Evolutionary conservation across 2,113 vertebrate genomes (phyloP).

Genomic region (Poecilia latipinna): DNA sequence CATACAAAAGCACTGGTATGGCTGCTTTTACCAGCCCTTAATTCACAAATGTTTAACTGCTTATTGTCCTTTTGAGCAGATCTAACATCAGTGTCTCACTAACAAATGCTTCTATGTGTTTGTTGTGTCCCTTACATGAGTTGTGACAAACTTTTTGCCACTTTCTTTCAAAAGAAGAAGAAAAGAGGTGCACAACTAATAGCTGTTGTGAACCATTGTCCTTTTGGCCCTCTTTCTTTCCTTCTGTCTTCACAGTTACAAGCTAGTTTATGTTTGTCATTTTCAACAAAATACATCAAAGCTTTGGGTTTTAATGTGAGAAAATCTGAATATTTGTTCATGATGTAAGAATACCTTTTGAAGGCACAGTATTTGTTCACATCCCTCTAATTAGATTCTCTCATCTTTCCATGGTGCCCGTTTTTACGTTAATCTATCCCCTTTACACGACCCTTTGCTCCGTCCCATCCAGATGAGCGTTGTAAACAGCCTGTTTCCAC

Average conservation of each 20-base stretch:
- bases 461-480: conserved; percentile 77
- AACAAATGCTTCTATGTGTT: too few species aligned
- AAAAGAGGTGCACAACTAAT: too few species aligned
- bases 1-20: conserved; percentile 41
- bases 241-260: too few species aligned
- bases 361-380: conserved; percentile 55
- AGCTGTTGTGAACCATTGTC: too few species aligned
- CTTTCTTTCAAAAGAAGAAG: too few species aligned
- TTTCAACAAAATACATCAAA: too few species aligned
- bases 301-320: too few species aligned
- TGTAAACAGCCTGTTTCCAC: conserved; percentile 84
- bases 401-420: conserved; percentile 54
- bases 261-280: too few species aligned
- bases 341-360: neutral
- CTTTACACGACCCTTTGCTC: conserved; percentile 75
- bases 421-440: conserved; percentile 77
- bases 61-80: conserved; percentile 57
- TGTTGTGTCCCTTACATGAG: too few species aligned
- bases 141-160: too few species aligned
- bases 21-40: conserved; percentile 29
- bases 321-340: too few species aligned
- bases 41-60: conserved; percentile 53
- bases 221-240: too few species aligned
- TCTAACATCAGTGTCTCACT: conserved; percentile 65
- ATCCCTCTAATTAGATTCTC: conserved; percentile 27